Percentiles rank a stretch among this genome's conserved stretches.
Evolutionary conservation across 1,140 invertebrate species (phyloP).

Genomic region (Drosophila malerkotliana): DNA sequence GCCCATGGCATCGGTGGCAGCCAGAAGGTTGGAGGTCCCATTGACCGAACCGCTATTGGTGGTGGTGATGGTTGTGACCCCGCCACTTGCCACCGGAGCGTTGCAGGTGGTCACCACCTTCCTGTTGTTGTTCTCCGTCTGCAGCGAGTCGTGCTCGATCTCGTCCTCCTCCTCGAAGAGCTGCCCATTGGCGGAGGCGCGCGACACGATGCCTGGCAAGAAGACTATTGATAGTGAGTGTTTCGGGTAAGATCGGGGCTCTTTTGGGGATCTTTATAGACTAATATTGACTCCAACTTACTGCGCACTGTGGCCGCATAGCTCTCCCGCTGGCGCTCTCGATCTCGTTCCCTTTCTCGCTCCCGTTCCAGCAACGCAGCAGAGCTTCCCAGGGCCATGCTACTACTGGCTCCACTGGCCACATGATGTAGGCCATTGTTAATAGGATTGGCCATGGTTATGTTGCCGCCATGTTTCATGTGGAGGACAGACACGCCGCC

Average conservation of each 20-base stretch:
- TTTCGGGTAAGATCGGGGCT: conserved; percentile 45
- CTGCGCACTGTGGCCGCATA: conserved; percentile 83
- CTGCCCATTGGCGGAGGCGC: conserved; percentile 81
- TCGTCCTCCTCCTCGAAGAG: conserved; percentile 83
- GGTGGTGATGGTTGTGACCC: conserved; percentile 56
- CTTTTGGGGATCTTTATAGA: neutral
- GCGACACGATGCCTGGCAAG: conserved; percentile 81
- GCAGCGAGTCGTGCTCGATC: conserved; percentile 80
- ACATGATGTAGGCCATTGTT: conserved; percentile 73
- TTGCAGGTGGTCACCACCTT: conserved; percentile 48
- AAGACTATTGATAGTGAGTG: conserved; percentile 78
- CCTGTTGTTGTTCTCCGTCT: conserved; percentile 74
- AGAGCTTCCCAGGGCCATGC: conserved; percentile 84
- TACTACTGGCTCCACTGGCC: conserved; percentile 84
- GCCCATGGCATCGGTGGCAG: conserved; percentile 78
- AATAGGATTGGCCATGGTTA: conserved; percentile 78
- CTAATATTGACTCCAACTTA: conserved; percentile 53
- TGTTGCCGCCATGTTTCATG: conserved; percentile 77
- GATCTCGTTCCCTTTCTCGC: conserved; percentile 72
- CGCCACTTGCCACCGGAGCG: conserved; percentile 13
- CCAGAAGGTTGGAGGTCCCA: conserved; percentile 64
- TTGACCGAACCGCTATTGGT: conserved; percentile 29
- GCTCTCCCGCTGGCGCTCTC: conserved; percentile 76
- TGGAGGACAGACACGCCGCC: conserved; percentile 75
- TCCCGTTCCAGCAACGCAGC: conserved; percentile 64